These are phyloP conservation scores for Lindbergichthys nudifrons DNA, from an alignment of 2,797 vertebrate species.

Conservation along the genomic window DNA sequence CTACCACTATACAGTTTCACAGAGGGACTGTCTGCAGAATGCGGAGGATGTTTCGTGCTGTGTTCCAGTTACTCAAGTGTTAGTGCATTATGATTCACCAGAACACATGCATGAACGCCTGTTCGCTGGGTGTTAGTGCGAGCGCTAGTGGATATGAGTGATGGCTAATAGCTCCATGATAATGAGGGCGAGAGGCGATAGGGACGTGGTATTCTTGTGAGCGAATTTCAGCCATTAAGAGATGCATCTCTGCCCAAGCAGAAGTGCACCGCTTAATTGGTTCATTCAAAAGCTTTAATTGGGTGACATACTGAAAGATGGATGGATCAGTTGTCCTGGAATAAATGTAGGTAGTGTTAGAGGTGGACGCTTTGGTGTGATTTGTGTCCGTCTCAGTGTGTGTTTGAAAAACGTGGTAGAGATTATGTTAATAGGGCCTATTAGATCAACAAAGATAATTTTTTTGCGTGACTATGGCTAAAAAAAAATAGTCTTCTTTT, in stretches of 20 bases:
- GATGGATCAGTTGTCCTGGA: slow-evolving; percentile 47
- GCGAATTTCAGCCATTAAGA: slow-evolving; percentile 65
- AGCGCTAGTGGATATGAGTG: slow-evolving; percentile 61
- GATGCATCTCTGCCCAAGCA: slow-evolving; percentile 71
- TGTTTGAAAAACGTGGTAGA: slow-evolving; percentile 23
- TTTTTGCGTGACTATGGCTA: slow-evolving; percentile 6
- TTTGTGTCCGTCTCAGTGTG: slow-evolving; percentile 15
- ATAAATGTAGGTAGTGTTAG: slow-evolving; percentile 34
- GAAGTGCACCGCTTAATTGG: slow-evolving; percentile 74
- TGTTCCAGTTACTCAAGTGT: slow-evolving; percentile 56
- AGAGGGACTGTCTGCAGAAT: slow-evolving; percentile 6
- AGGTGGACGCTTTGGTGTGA: slow-evolving; percentile 19
- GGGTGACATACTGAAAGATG: slow-evolving; percentile 68
- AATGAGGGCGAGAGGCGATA: slow-evolving; percentile 71
- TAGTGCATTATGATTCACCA: slow-evolving; percentile 64
- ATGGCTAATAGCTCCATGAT: slow-evolving; percentile 70
- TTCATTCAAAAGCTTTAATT: slow-evolving; percentile 77
- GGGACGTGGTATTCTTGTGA: slow-evolving; percentile 59
- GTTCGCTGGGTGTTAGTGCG: slow-evolving; percentile 51
- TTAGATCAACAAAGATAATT: slow-evolving; percentile 42
- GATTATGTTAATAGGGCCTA: slow-evolving; percentile 52
- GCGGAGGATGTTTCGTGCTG: slow-evolving; percentile 35
- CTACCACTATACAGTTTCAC: background rate
- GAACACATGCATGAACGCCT: slow-evolving; percentile 58
- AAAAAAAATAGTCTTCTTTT: slow-evolving; percentile 28